Percentiles rank a stretch among this genome's conserved stretches.
Conservation (phyloP, 2,797 vertebrate genomes). For the Phylloscopus collybita region DNA sequence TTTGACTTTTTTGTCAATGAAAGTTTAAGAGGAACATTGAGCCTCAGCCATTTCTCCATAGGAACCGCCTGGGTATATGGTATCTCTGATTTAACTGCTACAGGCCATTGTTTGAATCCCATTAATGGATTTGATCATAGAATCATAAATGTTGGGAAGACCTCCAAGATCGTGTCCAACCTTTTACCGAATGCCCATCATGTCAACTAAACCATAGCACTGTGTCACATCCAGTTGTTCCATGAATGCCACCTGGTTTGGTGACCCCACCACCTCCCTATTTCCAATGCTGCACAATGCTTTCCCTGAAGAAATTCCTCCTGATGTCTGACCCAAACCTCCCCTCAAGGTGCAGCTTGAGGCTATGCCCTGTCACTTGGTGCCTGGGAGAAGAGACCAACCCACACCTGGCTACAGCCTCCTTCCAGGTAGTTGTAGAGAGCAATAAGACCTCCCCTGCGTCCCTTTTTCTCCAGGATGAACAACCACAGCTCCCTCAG, state of each 20-base stretch:
- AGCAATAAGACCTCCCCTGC: too few relatives aligned
- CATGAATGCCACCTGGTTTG: neutral
- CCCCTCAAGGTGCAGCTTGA: fast-evolving
- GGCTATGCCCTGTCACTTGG: neutral
- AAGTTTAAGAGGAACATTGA: neutral
- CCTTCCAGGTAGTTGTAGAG: neutral
- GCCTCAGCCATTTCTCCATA: neutral
- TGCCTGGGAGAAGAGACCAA: neutral
- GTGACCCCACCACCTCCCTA: neutral
- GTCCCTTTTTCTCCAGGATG: neutral
- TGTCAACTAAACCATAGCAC: neutral
- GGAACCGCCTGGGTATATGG: neutral
- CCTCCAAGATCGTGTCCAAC: neutral
- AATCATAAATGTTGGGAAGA: neutral
- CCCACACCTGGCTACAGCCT: fast-evolving
- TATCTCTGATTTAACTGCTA: neutral
- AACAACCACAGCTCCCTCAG: neutral
- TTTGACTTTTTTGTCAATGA: neutral
- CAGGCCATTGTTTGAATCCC: neutral
- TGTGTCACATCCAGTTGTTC: neutral
- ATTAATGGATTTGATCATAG: neutral
- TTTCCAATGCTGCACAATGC: neutral
- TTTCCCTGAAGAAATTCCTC: neutral
- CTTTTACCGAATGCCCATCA: neutral
- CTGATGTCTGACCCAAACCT: neutral